A percentile compares a stretch with the other conserved stretches of the same genome.
Evolutionary conservation across 2,888 invertebrate species (phyloP).

Genomic region (Desoria tigrina): DNA sequence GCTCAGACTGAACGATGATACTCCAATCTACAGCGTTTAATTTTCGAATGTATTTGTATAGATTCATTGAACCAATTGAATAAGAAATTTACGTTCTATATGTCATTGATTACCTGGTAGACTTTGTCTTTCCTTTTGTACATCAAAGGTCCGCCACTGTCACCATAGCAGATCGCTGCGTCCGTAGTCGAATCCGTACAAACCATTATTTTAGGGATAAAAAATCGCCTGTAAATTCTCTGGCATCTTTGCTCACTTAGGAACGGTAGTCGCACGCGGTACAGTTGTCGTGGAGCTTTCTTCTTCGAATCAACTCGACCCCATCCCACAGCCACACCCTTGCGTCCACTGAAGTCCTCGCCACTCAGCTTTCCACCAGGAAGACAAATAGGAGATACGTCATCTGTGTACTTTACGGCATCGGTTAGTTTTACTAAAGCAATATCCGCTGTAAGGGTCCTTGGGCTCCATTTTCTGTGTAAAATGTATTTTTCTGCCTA

Average conservation of each 20-base stretch:
- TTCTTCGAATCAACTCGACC: slow-evolving; percentile 46
- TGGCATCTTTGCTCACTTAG: slow-evolving; percentile 42
- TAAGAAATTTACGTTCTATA: neutral
- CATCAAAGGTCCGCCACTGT: slow-evolving; percentile 49
- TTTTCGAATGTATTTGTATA: too few relatives aligned
- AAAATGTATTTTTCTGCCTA: slow-evolving; percentile 53
- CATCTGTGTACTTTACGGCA: slow-evolving; percentile 45
- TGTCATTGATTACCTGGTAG: slow-evolving; percentile 39
- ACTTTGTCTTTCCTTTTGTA: slow-evolving; percentile 45
- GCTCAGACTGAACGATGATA: slow-evolving; percentile 48
- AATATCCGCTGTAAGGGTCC: slow-evolving; percentile 47
- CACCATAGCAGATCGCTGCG: slow-evolving; percentile 53
- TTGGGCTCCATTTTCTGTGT: slow-evolving; percentile 49
- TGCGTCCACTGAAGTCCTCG: slow-evolving; percentile 45
- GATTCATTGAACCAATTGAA: slow-evolving; percentile 1
- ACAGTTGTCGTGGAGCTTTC: slow-evolving; percentile 48
- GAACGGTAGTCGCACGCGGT: slow-evolving; percentile 48
- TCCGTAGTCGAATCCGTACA: slow-evolving; percentile 51
- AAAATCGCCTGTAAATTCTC: slow-evolving; percentile 45
- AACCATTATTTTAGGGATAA: slow-evolving; percentile 49
- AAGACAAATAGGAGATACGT: slow-evolving; percentile 51
- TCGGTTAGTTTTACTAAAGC: slow-evolving; percentile 50
- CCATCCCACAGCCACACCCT: slow-evolving; percentile 52
- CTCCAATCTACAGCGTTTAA: too few relatives aligned
- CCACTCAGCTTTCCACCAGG: slow-evolving; percentile 44